Percentiles rank a stretch among this genome's conserved stretches.
Conservation (phyloP, 2,113 vertebrate species). For the Oncorhynchus gorbuscha region DNA sequence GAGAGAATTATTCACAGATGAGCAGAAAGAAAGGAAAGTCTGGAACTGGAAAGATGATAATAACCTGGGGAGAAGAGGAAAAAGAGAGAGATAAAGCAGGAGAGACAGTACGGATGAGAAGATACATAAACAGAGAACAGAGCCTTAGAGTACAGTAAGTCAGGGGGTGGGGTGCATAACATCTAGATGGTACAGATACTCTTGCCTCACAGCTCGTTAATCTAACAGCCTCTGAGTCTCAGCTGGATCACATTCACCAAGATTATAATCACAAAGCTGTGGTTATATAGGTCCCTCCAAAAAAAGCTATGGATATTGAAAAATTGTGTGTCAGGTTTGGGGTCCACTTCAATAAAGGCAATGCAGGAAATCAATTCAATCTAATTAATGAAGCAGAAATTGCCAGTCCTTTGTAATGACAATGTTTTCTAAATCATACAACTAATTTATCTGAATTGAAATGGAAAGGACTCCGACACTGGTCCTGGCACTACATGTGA, state of each 20-base stretch:
- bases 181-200: slow-evolving; percentile 63
- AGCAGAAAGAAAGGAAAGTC: slow-evolving; percentile 62
- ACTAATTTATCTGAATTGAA: not conserved
- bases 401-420: not conserved
- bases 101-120: not conserved
- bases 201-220: slow-evolving; percentile 36
- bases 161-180: slow-evolving; percentile 38
- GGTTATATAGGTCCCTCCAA: not conserved
- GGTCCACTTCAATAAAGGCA: no score
- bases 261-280: not conserved
- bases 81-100: not conserved
- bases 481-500: not conserved
- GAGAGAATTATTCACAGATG: slow-evolving; percentile 79
- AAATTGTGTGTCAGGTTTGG: not conserved
- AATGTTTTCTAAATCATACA: not conserved
- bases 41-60: slow-evolving; percentile 62
- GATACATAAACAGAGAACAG: slow-evolving; percentile 38
- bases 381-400: no score
- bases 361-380: no score
- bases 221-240: slow-evolving; percentile 42
- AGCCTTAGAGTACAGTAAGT: slow-evolving; percentile 36
- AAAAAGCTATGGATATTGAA: not conserved
- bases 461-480: not conserved
- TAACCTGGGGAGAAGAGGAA: slow-evolving; percentile 53
- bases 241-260: slow-evolving; percentile 11